Evolutionary conservation across 1,140 invertebrate species (phyloP).

Genomic region (Tigriopus japonicus): DNA sequence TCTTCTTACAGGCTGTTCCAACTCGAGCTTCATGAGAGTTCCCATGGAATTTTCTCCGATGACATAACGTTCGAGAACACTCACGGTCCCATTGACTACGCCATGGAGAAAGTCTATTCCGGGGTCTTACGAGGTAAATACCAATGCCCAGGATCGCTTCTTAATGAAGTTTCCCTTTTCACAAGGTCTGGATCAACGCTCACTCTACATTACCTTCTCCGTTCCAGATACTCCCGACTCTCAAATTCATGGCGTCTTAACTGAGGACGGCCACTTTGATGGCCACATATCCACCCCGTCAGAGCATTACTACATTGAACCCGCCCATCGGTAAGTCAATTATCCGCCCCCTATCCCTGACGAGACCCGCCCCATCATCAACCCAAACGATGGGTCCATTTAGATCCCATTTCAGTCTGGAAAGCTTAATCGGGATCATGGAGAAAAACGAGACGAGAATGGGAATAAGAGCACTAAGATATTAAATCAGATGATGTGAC

Average conservation of each 20-base stretch:
- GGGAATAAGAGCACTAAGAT: not conserved
- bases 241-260: conserved; percentile 63
- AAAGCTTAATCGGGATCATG: not conserved
- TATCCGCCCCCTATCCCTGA: not conserved
- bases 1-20: too few relatives aligned
- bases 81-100: conserved; percentile 45
- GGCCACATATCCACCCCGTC: conserved; percentile 58
- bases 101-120: conserved; percentile 48
- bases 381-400: not conserved
- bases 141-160: not conserved
- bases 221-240: conserved; percentile 59
- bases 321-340: conserved; percentile 44
- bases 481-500: not conserved
- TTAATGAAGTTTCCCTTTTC: not conserved
- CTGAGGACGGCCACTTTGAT: conserved; percentile 66
- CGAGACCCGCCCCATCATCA: not conserved
- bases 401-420: not conserved
- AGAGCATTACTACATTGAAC: conserved; percentile 65
- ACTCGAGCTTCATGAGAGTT: too few relatives aligned
- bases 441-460: not conserved
- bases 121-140: conserved; percentile 53
- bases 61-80: conserved; percentile 39
- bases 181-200: not conserved
- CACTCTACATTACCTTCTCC: conserved; percentile 12
- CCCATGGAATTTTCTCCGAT: too few relatives aligned